A percentile compares a stretch with the other conserved stretches of the same genome.
These are phyloP conservation scores for Dasypolia templi DNA, from an alignment of 2,888 invertebrate species.

Conservation along the genomic window DNA sequence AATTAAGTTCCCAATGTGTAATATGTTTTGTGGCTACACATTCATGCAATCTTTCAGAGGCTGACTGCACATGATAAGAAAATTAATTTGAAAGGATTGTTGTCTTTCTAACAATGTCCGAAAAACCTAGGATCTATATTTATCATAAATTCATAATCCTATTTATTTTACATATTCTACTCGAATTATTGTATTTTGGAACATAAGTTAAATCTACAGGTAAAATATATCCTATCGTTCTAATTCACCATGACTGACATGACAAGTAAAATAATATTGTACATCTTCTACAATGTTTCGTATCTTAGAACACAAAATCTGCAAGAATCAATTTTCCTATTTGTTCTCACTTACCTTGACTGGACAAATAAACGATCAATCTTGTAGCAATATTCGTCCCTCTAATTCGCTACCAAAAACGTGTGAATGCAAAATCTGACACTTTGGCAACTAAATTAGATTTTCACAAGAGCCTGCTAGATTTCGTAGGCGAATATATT, in stretches of 20 bases:
- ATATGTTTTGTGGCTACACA: too few relatives aligned
- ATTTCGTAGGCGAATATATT: slow-evolving; percentile 48
- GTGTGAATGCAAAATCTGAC: slow-evolving; percentile 55
- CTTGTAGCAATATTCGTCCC: slow-evolving; percentile 33
- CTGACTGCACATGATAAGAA: too few relatives aligned
- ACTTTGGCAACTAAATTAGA: slow-evolving; percentile 40
- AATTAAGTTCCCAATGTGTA: too few relatives aligned
- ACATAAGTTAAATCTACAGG: too few relatives aligned
- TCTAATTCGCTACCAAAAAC: slow-evolving; percentile 44
- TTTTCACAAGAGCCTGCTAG: slow-evolving; percentile 54
- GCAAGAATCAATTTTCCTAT: slow-evolving; percentile 13
- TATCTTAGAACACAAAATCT: not conserved
- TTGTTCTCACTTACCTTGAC: slow-evolving; percentile 49
- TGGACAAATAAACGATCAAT: slow-evolving; percentile 19
- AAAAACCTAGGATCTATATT: too few relatives aligned
- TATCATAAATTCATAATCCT: too few relatives aligned
- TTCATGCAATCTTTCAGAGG: too few relatives aligned
- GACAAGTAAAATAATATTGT: not conserved
- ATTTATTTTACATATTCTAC: too few relatives aligned
- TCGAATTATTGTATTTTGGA: too few relatives aligned
- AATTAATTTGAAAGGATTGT: not conserved
- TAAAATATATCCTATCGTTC: too few relatives aligned
- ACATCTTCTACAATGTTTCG: not conserved
- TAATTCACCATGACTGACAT: too few relatives aligned
- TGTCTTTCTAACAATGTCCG: too few relatives aligned